A percentile compares a stretch with the other conserved stretches of the same genome.
Evolutionary conservation across 1,140 invertebrate species (phyloP).

Genomic region (Caligus rogercresseyi): DNA sequence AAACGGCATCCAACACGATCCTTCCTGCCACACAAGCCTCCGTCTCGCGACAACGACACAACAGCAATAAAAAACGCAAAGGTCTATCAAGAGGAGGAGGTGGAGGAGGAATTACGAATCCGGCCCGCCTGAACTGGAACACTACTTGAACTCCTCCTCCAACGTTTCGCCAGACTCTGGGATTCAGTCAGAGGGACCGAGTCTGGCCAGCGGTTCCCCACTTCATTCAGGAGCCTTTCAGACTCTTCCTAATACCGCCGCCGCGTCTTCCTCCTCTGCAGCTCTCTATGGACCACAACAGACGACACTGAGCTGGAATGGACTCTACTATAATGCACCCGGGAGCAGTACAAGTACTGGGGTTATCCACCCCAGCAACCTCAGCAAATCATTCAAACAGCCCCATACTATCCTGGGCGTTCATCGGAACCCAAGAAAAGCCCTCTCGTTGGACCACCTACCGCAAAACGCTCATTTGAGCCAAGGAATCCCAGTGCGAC

Average conservation of each 20-base stretch:
- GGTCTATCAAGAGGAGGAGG: background rate
- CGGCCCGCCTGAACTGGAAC: background rate
- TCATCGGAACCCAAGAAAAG: too few relatives aligned
- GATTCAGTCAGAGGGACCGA: conserved; percentile 5
- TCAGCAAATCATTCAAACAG: conserved; percentile 2
- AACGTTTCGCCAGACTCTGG: conserved; percentile 16
- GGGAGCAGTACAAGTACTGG: background rate
- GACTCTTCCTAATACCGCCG: background rate
- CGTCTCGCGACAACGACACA: background rate
- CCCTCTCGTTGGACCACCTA: too few relatives aligned
- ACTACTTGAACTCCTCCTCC: conserved; percentile 13
- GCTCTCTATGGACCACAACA: background rate
- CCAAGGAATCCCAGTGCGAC: background rate
- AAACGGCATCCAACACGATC: background rate
- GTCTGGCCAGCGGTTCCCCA: conserved; percentile 6
- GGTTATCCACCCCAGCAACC: background rate
- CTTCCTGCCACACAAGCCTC: background rate
- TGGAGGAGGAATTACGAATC: background rate
- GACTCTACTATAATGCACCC: background rate
- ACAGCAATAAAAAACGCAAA: background rate
- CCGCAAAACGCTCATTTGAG: too few relatives aligned
- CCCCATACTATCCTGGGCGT: too few relatives aligned
- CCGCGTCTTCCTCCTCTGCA: background rate
- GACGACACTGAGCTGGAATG: background rate
- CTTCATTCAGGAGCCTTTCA: background rate